These are phyloP conservation scores for Oxycera nigricornis DNA, from an alignment of 2,888 invertebrate species.

Conservation along the genomic window DNA sequence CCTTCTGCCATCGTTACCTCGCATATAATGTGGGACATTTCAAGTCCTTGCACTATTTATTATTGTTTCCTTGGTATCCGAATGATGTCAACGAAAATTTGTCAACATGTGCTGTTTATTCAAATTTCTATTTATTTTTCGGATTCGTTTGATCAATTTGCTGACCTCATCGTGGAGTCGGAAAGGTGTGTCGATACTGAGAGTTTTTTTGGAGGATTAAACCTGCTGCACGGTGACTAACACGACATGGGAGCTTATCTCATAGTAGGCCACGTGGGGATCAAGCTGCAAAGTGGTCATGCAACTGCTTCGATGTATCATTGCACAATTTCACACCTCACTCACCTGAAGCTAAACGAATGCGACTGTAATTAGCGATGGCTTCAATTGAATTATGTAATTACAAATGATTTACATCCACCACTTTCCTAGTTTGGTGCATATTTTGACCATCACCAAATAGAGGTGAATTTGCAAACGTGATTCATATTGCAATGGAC, in stretches of 20 bases:
- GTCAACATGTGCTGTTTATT: not conserved
- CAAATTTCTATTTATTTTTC: constrained; percentile 8
- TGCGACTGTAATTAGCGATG: not conserved
- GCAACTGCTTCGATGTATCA: constrained; percentile 2
- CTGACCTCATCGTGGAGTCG: constrained; percentile 26
- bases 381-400: too few species aligned
- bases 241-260: not conserved
- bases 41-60: not conserved
- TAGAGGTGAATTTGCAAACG: not conserved
- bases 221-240: constrained; percentile 1
- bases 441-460: too few species aligned
- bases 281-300: not conserved
- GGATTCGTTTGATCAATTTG: constrained; percentile 31
- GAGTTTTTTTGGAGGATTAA: constrained; percentile 1
- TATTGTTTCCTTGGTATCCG: constrained; percentile 8
- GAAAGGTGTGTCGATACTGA: constrained; percentile 14
- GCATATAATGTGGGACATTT: not conserved
- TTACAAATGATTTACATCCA: too few species aligned
- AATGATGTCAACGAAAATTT: constrained; percentile 28
- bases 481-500: not conserved
- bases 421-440: too few species aligned
- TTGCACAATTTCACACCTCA: constrained; percentile 18
- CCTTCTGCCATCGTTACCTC: not conserved
- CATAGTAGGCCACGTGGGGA: not conserved
- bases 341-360: not conserved